Evolutionary conservation across 2,888 invertebrate genomes (phyloP).

Genomic region (Drosophila seclusa): DNA sequence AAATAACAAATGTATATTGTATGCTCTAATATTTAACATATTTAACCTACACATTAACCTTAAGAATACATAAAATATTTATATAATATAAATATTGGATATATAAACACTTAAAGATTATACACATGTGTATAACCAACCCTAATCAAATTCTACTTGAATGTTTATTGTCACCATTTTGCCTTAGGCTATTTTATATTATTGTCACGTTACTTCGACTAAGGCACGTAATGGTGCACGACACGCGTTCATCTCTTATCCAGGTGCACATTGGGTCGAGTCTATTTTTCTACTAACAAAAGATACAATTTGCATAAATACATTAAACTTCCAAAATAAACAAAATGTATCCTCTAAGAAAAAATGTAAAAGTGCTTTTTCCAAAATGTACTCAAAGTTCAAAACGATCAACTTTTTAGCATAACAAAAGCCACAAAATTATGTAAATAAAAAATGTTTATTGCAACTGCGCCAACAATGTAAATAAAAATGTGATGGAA

Average conservation of each 20-base stretch:
- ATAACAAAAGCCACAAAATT: conserved; percentile 33
- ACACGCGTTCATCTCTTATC: conserved; percentile 17
- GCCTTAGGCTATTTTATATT: conserved; percentile 14
- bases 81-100: background rate
- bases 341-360: conserved; percentile 3
- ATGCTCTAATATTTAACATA: background rate
- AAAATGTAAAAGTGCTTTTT: background rate
- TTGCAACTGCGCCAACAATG: conserved; percentile 30
- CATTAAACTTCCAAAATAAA: background rate
- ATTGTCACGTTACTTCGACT: conserved; percentile 16
- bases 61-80: background rate
- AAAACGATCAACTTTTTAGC: conserved; percentile 8
- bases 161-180: conserved; percentile 46
- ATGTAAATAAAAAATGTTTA: conserved; percentile 34
- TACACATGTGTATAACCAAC: background rate
- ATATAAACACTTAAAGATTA: background rate
- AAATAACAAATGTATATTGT: background rate
- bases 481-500: conserved; percentile 20
- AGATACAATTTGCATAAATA: conserved; percentile 3
- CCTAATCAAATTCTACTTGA: background rate
- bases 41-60: background rate
- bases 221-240: conserved; percentile 37
- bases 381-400: conserved; percentile 1
- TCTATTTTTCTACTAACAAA: conserved; percentile 10
- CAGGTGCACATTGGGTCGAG: conserved; percentile 26